Evolutionary conservation across 2,888 invertebrate species (phyloP).

Genomic region (Shargacucullia verbasci): DNA sequence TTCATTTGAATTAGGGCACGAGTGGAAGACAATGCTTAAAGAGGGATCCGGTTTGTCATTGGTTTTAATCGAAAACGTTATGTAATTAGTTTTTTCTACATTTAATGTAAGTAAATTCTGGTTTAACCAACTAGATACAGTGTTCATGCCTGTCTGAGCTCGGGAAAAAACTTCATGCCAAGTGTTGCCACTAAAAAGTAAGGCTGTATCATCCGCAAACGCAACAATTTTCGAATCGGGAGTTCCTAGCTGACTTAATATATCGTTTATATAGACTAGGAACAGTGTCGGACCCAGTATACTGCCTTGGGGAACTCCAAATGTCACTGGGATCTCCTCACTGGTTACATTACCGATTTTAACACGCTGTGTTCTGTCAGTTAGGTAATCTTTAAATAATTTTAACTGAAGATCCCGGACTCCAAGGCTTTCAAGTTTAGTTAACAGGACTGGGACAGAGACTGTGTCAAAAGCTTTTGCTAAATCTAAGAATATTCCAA

Average conservation of each 20-base stretch:
- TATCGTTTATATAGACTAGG: no score
- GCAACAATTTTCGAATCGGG: conserved; percentile 10
- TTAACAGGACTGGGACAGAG: neutral
- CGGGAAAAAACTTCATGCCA: no score
- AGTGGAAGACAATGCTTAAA: conserved; percentile 6
- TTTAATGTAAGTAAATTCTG: no score
- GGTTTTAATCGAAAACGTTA: conserved; percentile 17
- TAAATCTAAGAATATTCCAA: neutral
- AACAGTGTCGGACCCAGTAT: conserved; percentile 8
- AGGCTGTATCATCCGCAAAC: no score
- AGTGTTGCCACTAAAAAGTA: no score
- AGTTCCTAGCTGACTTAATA: conserved; percentile 4
- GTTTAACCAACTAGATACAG: no score
- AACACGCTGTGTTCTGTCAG: conserved; percentile 13
- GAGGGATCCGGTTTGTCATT: conserved; percentile 15
- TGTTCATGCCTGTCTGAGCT: no score
- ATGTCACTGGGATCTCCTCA: neutral
- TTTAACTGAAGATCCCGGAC: neutral
- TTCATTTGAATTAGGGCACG: conserved; percentile 8
- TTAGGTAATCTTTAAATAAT: neutral
- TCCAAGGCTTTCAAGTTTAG: neutral
- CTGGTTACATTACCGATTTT: conserved; percentile 7
- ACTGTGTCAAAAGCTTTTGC: neutral
- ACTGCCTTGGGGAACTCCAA: conserved; percentile 2
- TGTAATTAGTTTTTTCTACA: no score